Evolutionary conservation across 2,797 vertebrate genomes (phyloP), one percentile per base, ranked within the genome.

Genomic region (Holocentrus rufus): DNA sequence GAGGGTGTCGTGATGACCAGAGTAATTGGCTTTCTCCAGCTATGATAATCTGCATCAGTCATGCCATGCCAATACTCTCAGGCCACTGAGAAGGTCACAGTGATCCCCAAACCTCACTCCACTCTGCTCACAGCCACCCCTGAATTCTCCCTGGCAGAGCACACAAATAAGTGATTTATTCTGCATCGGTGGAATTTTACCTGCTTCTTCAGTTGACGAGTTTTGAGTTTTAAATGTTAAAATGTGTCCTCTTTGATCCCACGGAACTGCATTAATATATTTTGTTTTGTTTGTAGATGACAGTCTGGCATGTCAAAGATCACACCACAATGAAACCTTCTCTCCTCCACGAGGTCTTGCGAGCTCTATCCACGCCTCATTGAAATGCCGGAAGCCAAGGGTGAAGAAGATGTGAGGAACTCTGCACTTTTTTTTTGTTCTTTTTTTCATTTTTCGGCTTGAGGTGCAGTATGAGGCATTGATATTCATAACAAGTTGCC

Each of bases 1-100:
- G 64, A 84, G 90, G 91, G 85, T 20, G 79, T 72, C 15, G 55
- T 84, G 88, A 90, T 92, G 90, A 90, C 89, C 88, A 88, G 77
- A 89, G 88, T 93, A 92, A 93, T 92, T 92, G 90, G 83, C 85
- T 91, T 91, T 90, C 90, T 89, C 77, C 87, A 74, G 84, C 86
- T 88, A 90, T 91, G 89, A 93, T 92, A 91, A 93, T 92, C 86
- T 91, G 88, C 84, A 90, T 92, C 87, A 91, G 90, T 92, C 90
- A 92, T 80, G 86, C 86, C 84, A 76, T 75, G 87, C 81, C 83
- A 90, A 88, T 86, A 88, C 79, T 85, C 76, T 84, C 72, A 76
- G 87, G 87, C 88, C 82, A 85, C 79, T 64, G 80, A 85, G 88
- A 91, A 92, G 91, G 89, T 91, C 89, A 89, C 68, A 81, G 75